A percentile compares a stretch with the other conserved stretches of the same genome.
Conservation (phyloP, 2,888 invertebrate species). For the Baronia brevicornis region DNA sequence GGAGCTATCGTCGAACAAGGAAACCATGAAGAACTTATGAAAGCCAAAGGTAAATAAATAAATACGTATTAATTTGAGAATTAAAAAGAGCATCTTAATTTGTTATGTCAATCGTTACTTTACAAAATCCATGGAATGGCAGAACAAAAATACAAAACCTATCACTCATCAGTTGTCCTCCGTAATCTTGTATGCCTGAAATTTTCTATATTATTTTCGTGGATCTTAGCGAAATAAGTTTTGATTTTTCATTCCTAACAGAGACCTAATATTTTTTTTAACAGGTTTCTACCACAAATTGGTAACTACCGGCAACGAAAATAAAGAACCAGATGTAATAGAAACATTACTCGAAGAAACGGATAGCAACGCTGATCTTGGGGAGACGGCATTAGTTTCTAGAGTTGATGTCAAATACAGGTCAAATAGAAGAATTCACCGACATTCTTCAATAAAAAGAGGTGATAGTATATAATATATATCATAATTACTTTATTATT, state of each 20-base stretch:
- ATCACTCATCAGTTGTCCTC: background rate
- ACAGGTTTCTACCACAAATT: slow-evolving; percentile 71
- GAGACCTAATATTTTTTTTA: slow-evolving; percentile 4
- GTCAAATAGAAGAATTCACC: slow-evolving; percentile 46
- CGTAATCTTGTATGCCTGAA: background rate
- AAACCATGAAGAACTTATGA: slow-evolving; percentile 83
- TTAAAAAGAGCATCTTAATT: background rate
- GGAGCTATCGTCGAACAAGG: slow-evolving; percentile 84
- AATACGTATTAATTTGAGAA: too few species aligned
- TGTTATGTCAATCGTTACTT: background rate
- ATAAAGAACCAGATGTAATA: slow-evolving; percentile 49
- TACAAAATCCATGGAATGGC: background rate
- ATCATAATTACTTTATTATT: background rate
- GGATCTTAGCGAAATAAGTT: too few species aligned
- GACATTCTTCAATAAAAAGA: slow-evolving; percentile 56
- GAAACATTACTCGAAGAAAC: slow-evolving; percentile 48
- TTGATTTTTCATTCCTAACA: too few species aligned
- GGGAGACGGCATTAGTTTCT: slow-evolving; percentile 32
- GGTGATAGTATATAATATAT: slow-evolving; percentile 28
- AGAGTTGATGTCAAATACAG: slow-evolving; percentile 47
- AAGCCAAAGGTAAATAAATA: slow-evolving; percentile 66
- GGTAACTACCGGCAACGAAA: slow-evolving; percentile 78
- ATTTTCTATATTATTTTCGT: background rate
- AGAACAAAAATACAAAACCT: background rate
- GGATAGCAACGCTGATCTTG: slow-evolving; percentile 30